phyloP scores from a whole-genome alignment of 2,113 vertebrate genomes.

The Plecturocebus donacophilus region DNA sequence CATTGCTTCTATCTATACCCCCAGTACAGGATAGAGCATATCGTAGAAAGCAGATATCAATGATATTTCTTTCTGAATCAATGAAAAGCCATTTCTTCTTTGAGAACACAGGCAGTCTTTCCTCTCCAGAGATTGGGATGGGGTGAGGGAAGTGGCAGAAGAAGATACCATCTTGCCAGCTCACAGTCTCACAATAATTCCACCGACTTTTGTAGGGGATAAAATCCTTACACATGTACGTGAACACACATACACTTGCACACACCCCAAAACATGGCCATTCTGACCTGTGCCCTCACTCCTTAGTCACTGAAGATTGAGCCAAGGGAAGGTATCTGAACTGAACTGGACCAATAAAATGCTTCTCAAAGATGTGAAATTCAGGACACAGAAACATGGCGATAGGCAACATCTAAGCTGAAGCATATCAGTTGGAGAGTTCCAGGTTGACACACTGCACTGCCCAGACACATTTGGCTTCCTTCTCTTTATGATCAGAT shows the following conservation, averaged over 20 bases:
- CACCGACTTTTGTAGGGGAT: neutral
- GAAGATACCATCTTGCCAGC: neutral
- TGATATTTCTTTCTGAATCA: neutral
- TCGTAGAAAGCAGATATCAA: neutral
- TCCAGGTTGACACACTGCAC: neutral
- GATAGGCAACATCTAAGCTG: neutral
- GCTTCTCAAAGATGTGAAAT: neutral
- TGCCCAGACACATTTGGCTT: neutral
- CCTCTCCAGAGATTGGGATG: neutral
- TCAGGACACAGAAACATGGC: neutral
- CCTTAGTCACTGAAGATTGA: neutral
- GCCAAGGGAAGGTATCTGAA: neutral
- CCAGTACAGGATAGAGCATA: neutral
- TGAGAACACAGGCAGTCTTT: neutral
- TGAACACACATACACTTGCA: neutral
- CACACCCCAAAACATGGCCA: fast-evolving
- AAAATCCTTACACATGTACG: neutral
- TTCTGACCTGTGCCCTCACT: neutral
- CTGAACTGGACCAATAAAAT: neutral
- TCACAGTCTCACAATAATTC: neutral
- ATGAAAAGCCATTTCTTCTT: neutral
- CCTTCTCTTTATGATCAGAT: neutral
- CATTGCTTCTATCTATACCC: neutral
- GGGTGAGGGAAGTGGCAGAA: neutral
- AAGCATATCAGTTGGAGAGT: neutral